A percentile compares a stretch with the other conserved stretches of the same genome.
Evolutionary conservation across 2,113 vertebrate species (phyloP).

Genomic region (Balaenoptera acutorostrata): DNA sequence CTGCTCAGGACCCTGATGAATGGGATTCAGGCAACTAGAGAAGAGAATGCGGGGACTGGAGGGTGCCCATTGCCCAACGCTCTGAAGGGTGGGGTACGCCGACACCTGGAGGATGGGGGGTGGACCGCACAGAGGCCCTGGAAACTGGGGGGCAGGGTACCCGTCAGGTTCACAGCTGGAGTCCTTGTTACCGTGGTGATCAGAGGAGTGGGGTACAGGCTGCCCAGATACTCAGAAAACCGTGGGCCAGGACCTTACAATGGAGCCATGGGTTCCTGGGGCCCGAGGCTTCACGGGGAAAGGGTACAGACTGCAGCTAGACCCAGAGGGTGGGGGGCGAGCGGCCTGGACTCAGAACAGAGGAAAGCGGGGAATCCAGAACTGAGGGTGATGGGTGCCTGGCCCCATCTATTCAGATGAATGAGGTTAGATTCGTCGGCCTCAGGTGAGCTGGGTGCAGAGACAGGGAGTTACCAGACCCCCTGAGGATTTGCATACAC

Average conservation of each 20-base stretch:
- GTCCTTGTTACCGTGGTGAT: neutral
- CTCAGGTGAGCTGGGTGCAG: neutral
- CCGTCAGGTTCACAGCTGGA: neutral
- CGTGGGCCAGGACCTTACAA: fast-evolving
- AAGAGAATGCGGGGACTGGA: too few species aligned
- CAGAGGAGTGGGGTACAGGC: fast-evolving
- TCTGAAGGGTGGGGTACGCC: neutral
- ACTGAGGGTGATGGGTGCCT: fast-evolving
- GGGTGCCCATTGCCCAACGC: fast-evolving
- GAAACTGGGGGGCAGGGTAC: neutral
- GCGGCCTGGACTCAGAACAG: neutral
- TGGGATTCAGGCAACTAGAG: neutral
- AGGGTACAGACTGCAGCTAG: neutral
- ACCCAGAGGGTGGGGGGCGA: fast-evolving
- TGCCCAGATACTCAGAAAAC: neutral
- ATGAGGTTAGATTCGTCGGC: fast-evolving
- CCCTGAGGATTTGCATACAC: fast-evolving
- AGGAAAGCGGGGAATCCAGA: neutral
- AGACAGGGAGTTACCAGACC: fast-evolving
- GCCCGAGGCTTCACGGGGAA: too few species aligned
- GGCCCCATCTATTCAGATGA: neutral
- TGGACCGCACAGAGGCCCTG: neutral
- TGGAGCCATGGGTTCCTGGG: fast-evolving
- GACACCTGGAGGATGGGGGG: fast-evolving
- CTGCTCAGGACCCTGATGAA: neutral